These are phyloP conservation scores for Doryteuthis pealeii DNA, from an alignment of 1,140 invertebrate genomes.

Conservation along the genomic window DNA sequence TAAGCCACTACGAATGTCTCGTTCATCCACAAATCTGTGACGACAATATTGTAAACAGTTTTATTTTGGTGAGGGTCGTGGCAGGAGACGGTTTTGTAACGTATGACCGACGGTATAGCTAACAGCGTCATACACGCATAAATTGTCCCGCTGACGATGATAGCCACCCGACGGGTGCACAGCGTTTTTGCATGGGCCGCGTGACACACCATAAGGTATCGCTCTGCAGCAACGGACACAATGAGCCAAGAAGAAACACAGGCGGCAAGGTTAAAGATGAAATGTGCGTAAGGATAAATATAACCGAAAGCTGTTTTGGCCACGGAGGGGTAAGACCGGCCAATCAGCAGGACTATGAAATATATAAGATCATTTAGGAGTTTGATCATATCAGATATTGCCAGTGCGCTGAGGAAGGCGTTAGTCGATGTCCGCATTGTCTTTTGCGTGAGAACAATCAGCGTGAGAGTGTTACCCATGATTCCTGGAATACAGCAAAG, in stretches of 20 bases:
- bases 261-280: constrained; percentile 51
- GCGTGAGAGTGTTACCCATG: constrained; percentile 72
- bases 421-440: constrained; percentile 77
- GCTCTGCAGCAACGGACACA: constrained; percentile 90
- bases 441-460: constrained; percentile 72
- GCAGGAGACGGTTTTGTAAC: constrained; percentile 36
- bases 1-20: constrained; percentile 66
- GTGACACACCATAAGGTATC: constrained; percentile 93
- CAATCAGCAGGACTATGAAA: constrained; percentile 65
- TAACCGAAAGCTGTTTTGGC: constrained; percentile 43
- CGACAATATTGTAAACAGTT: constrained; percentile 33
- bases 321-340: constrained; percentile 34
- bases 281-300: constrained; percentile 57
- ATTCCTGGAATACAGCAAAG: constrained; percentile 72
- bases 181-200: constrained; percentile 81
- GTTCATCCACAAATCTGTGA: constrained; percentile 60
- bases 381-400: constrained; percentile 74
- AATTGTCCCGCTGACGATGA: constrained; percentile 33
- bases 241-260: constrained; percentile 82
- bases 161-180: constrained; percentile 68
- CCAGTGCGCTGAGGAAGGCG: constrained; percentile 73
- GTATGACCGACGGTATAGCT: constrained; percentile 48
- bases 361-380: constrained; percentile 72
- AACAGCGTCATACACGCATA: constrained; percentile 44
- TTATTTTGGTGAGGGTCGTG: constrained; percentile 24